phyloP scores from a whole-genome alignment of 2,113 vertebrate species.

The Geothlypis trichas region DNA sequence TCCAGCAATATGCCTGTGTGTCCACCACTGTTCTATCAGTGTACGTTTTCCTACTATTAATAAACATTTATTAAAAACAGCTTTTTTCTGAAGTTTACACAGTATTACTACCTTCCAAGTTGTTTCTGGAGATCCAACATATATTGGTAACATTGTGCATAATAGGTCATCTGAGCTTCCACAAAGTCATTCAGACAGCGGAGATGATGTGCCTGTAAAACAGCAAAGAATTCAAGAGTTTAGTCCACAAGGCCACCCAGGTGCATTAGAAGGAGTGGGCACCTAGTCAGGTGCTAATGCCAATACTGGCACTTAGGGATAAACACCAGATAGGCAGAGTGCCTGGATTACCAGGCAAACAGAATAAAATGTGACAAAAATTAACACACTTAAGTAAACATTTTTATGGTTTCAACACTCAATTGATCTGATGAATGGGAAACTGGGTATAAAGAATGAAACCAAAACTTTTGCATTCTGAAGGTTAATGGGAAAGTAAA shows the following conservation, averaged over 20 bases:
- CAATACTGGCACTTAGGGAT: not conserved
- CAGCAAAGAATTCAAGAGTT: not conserved
- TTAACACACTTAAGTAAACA: not conserved
- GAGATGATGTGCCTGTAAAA: constrained; percentile 90
- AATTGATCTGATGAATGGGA: not conserved
- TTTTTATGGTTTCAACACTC: not conserved
- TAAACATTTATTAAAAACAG: not conserved
- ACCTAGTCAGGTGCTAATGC: not conserved
- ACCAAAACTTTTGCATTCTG: not conserved
- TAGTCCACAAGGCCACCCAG: not conserved
- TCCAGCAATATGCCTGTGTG: not conserved
- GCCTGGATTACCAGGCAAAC: not conserved
- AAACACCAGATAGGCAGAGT: not conserved
- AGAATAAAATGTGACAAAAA: not conserved
- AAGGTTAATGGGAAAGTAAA: not conserved
- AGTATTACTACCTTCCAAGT: constrained; percentile 87
- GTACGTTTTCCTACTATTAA: not conserved
- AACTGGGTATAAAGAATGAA: not conserved
- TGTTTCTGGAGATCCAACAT: constrained; percentile 99
- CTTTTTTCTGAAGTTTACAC: not conserved
- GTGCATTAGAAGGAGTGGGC: not conserved
- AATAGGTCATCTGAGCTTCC: constrained; percentile 96
- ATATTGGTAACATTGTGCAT: constrained; percentile 97
- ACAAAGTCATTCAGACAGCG: constrained; percentile 97
- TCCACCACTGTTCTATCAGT: not conserved